Evolutionary conservation across 2,888 invertebrate species (phyloP), one percentile per base, ranked within the genome.

Genomic region (Ctena decussata): DNA sequence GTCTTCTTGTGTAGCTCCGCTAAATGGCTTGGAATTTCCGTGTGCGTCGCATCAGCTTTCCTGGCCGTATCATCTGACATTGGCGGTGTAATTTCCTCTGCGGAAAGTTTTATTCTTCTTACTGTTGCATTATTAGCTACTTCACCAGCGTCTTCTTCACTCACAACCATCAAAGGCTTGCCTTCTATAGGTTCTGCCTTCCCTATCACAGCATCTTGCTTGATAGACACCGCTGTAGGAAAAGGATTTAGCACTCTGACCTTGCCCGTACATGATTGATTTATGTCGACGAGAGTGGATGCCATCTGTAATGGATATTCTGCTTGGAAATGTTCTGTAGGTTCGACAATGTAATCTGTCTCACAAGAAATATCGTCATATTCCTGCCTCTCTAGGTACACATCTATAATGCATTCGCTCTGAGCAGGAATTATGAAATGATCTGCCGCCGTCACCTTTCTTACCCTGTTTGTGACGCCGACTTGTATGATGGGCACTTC

Each of bases 231-330:
- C 15, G 46, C 71, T 5, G 15, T 57, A 24, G 72, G 73, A 46
- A 84, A 86, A 24, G 84, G 82, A 46, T 89, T 89, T 35, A 86
- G 44, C 15, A 90, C 37, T 15, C 86, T 80, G 0, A 86, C 79
- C 44, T 84, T 84, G 57, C 24, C 57, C 12, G 83, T 86, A 21
- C 74, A 49, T 30, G 30, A 49, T 35, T 71, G 18, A 8, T 71
- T 84, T 12, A 85, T 71, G 49, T 85, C 80, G 53, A 82, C 83
- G 21, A 86, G 70, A 24, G 80, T 77, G 15, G 81, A 41, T 15
- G 89, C 84, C 77, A 90, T 73, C 44, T 77, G 15, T 6, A 90
- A 30, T 11, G 74, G 82, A 72, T 88, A 79, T 12, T 44, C 77
- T 37, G 81, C 80, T 21, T 65, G 46, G 32, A 89, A 82, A 3